Base-by-base conservation (phyloP, 2,888 invertebrate species). In the Saturnia pavonia region DNA sequence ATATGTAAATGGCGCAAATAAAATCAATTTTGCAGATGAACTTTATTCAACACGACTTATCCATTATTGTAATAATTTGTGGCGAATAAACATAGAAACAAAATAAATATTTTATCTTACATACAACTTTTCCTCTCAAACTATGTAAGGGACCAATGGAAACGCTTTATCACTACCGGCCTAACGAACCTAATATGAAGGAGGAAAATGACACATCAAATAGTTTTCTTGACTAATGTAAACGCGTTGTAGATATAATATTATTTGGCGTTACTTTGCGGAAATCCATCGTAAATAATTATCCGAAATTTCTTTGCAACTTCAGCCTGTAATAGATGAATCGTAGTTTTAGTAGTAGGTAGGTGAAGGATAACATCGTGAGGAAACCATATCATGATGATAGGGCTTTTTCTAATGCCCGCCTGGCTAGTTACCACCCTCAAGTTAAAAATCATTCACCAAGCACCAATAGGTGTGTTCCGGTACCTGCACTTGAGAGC, bases 111-210 rank as follows among this genome's bases (percentile, higher is more conserved):
- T 60, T 60, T 60, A 27, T 25, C 14, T 27, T 25, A 27, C 27
- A 25, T 22, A 51, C 48, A 34, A 70, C 19, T 54, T 67, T 67
- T 43, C 43, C 40, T 27, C n/a, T 14, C 34, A 22, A 63, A n/a
- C 51, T 48, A 57, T 40, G 42, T n/a, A 67, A 57, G 60, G 27
- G 57, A 57, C 45, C 27, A 16, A 25, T 42, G 34, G 42, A 48
- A 25, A 40, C 51, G 66, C 48, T 69, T 66, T 66, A 69, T 65
- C 65, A 69, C 69, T 40, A 51, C 69, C 22, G 51, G 25, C 27
- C 69, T 69, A 65, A 69, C 66, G 66, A 66, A 66, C 40, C n/a
- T 65, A 69, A 69, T 65, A 40, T 27, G 57, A 27, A 54, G 11
- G 16, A 60, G 27, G 25, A 60, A 60, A 60, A 60, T 60, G 27